Conservation (phyloP, 2,797 vertebrate species). For the Sebastes cheni region DNA sequence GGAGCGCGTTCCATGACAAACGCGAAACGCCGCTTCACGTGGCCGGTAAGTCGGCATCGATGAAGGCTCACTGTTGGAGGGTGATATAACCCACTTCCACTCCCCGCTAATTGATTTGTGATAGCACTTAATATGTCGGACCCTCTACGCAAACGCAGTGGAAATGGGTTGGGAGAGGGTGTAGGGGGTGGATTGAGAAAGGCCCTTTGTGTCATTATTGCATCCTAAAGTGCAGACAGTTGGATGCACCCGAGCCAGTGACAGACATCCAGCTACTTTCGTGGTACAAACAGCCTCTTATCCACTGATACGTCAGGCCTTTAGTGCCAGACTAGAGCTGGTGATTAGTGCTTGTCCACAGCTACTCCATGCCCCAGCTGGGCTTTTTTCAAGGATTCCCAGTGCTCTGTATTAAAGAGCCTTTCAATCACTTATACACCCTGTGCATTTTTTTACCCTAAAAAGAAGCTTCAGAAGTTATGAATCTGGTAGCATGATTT, state of each 20-base stretch:
- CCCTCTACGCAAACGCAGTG: no score
- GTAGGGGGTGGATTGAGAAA: no score
- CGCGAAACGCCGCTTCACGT: no score
- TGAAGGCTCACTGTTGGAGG: no score
- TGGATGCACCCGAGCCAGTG: slow-evolving; percentile 14
- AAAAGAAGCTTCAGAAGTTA: not conserved
- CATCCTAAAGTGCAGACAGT: slow-evolving; percentile 35
- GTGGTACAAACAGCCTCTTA: slow-evolving; percentile 52
- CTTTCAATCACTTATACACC: slow-evolving; percentile 18
- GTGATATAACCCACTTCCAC: no score
- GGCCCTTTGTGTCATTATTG: slow-evolving; percentile 22
- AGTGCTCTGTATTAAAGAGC: slow-evolving; percentile 12
- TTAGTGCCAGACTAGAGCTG: slow-evolving; percentile 35
- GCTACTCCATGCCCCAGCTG: slow-evolving; percentile 33
- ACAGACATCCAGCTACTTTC: slow-evolving; percentile 34
- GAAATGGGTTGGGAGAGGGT: no score
- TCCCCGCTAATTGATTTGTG: no score
- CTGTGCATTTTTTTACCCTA: not conserved
- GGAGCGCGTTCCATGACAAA: no score
- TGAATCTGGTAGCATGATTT: not conserved
- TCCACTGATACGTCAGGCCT: slow-evolving; percentile 38
- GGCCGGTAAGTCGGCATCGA: no score
- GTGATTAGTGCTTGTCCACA: slow-evolving; percentile 54
- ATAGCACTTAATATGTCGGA: no score
- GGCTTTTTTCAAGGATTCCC: slow-evolving; percentile 34